Evolutionary conservation across 1,140 invertebrate species (phyloP), one percentile per base, ranked within the genome.

Genomic region (Lepidostoma basale): DNA sequence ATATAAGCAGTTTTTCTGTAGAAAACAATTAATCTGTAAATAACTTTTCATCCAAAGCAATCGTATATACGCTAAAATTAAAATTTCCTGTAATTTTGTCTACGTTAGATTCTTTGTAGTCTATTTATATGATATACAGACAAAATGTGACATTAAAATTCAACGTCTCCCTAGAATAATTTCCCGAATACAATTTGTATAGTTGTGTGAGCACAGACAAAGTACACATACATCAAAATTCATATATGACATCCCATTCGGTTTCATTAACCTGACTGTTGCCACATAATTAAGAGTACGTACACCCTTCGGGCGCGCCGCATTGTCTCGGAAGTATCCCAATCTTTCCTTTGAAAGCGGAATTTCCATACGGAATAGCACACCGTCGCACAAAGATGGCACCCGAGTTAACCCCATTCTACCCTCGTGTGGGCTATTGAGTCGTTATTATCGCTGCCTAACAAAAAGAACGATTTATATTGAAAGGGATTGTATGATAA

Each of bases 291-390:
- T 25, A 49, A 49, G 20, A 49, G 8, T 28, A 56, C 18, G 9
- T 33, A 33, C 16, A 16, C 14, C 4, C 36, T 56, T 56, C 20
- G 12, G 14, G n/a, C n/a, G 12, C 14, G 28, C 14, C 16, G 52
- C 30, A 56, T 56, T 56, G 52, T 56, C 28, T 56, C 14, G 18
- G 28, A 56, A 56, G 52, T 56, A 56, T 30, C 30, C 26, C 49
- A 30, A 54, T 30, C n/a, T 26, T 56, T 56, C 30, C 30, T 20
- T 56, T 36, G 52, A 33, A 56, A 33, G 52, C 10, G 28, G n/a
- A 20, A 56, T 56, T 56, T 56, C 52, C 52, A 33, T 56, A 33
- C 36, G 52, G 36, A 56, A 56, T 22, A 28, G 28, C 52, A 33
- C 25, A 56, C 18, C 16, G 23, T 30, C 52, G 14, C 52, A 56